Base-by-base conservation (phyloP, 2,888 invertebrate species). In the Volucella inanis region DNA sequence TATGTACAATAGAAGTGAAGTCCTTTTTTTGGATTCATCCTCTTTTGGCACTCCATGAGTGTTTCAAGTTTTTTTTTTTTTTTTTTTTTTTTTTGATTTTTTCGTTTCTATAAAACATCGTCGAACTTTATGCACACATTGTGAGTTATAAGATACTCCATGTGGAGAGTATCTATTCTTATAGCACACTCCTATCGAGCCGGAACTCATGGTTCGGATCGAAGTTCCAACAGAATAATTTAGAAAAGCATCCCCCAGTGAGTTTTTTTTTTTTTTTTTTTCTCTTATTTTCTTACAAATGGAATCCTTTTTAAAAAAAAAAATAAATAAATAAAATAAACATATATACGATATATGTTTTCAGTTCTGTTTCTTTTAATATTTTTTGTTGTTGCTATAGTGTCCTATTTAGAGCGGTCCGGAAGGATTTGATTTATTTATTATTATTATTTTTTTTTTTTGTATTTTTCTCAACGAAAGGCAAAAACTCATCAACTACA, bases 401-500 rank as follows among this genome's bases (percentile, higher is more conserved):
- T 70, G 57, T 77, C 57, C 72, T 83, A 61, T 74, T 78, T 74
- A 14, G 45, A 74, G 43, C 59, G 70, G 64, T 52, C 62, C 45
- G 70, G 47, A 79, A 75, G 78, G 70, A 79, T 75, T n/a, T 38
- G 41, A 52, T 52, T 68, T 31, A 47, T 62, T 39, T n/a, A n/a
- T n/a, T n/a, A n/a, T n/a, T n/a, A n/a, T 47, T 50, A 12, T 68
- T 38, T 41, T 12, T 15, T n/a, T n/a, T n/a, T n/a, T n/a, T n/a
- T n/a, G n/a, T n/a, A 18, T 12, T 57, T 64, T 50, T 41, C 50
- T 45, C 39, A n/a, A 10, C 45, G 31, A 57, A 85, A 55, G 61
- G 62, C 43, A 75, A 79, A 70, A 75, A 76, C 50, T 80, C 79
- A 84, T 80, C 75, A 84, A 79, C 70, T 75, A 79, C 39, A 76